phyloP scores from a whole-genome alignment of 2,113 vertebrate species.

The Oreochromis niloticus region DNA sequence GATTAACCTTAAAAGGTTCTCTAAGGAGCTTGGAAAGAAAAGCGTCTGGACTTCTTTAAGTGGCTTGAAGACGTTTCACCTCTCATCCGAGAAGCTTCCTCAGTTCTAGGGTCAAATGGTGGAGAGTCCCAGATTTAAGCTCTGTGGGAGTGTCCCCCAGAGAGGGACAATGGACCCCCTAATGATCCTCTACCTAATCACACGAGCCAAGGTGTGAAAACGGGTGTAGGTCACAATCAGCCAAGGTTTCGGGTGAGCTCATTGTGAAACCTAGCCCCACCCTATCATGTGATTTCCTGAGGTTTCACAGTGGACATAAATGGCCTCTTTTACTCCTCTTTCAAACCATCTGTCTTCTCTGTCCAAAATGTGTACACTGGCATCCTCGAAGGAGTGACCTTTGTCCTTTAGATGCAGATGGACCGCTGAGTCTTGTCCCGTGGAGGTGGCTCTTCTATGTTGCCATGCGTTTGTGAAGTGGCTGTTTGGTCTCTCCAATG shows the following conservation, averaged over 20 bases:
- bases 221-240: not conserved
- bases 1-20: not conserved
- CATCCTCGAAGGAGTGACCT: not conserved
- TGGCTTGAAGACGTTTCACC: not conserved
- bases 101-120: not conserved
- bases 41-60: not conserved
- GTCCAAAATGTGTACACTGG: not conserved
- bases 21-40: not conserved
- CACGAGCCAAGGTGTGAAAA: no score
- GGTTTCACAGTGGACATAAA: not conserved
- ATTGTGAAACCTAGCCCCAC: not conserved
- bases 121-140: not conserved
- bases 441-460: not conserved
- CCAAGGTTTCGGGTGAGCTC: not conserved
- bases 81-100: not conserved
- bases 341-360: not conserved
- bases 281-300: not conserved
- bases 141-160: no score
- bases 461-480: not conserved
- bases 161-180: not conserved
- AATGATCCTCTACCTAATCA: not conserved
- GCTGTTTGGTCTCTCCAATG: not conserved
- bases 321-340: not conserved
- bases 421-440: accelerated
- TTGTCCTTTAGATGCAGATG: not conserved